Conservation (phyloP, 1,140 invertebrate species). For the Sarcophaga bullata region DNA sequence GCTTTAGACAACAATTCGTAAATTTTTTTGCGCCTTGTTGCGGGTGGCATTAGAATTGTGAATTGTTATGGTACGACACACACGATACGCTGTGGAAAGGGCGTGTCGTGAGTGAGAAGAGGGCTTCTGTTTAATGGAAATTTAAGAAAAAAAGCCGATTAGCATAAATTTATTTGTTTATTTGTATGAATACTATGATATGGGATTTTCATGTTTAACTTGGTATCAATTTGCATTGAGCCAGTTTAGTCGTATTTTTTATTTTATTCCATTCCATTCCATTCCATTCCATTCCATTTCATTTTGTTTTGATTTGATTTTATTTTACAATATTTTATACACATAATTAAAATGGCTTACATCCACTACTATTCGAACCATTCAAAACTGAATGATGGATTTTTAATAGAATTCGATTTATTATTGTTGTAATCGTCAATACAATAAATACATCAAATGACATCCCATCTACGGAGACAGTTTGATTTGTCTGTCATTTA, state of each 20-base stretch:
- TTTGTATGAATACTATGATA: slow-evolving; percentile 33
- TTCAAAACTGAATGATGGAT: too few relatives aligned
- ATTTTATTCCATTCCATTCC: background rate
- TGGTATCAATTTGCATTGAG: slow-evolving; percentile 26
- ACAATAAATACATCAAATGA: too few relatives aligned
- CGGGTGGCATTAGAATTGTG: slow-evolving; percentile 2
- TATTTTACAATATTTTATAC: slow-evolving; percentile 3
- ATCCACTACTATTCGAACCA: too few relatives aligned
- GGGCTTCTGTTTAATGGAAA: background rate
- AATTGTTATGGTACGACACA: background rate
- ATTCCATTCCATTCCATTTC: background rate
- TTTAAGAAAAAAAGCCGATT: slow-evolving; percentile 30
- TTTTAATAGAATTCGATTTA: background rate
- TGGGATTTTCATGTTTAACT: slow-evolving; percentile 40
- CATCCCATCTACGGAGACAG: too few relatives aligned
- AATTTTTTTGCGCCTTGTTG: background rate
- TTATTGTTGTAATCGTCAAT: too few relatives aligned
- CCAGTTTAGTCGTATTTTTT: background rate
- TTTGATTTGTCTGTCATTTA: too few relatives aligned
- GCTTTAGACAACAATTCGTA: slow-evolving; percentile 5
- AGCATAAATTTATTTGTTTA: slow-evolving; percentile 38
- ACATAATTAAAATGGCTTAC: background rate
- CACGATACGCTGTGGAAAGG: too few relatives aligned
- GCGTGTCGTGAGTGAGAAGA: background rate
- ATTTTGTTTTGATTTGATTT: background rate